phyloP scores from a whole-genome alignment of 2,797 vertebrate genomes.

The Oryzias dopingdopingensis region DNA sequence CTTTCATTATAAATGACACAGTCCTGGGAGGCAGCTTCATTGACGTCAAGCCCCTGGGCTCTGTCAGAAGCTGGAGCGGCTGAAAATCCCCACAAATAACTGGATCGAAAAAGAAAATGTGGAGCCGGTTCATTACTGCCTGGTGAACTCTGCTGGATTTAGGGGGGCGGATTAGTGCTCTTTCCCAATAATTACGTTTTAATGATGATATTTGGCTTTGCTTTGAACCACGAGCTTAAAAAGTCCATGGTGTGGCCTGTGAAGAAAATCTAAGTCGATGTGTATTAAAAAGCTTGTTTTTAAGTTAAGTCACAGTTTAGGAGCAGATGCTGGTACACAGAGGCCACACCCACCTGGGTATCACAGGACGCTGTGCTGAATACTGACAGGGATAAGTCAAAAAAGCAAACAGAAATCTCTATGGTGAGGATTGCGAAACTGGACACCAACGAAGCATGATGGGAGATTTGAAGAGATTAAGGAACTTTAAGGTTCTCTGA shows the following conservation, averaged over 20 bases:
- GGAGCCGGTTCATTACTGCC: slow-evolving; percentile 52
- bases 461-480: slow-evolving; percentile 51
- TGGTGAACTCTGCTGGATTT: slow-evolving; percentile 49
- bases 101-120: slow-evolving; percentile 55
- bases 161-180: slow-evolving; percentile 36
- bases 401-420: slow-evolving; percentile 11
- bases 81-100: slow-evolving; percentile 56
- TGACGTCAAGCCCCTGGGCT: slow-evolving; percentile 68
- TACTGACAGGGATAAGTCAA: not conserved
- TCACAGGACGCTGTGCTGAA: slow-evolving; percentile 12
- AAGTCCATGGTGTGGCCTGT: too few relatives aligned
- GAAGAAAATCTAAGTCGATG: too few relatives aligned
- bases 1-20: slow-evolving; percentile 73
- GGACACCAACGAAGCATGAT: slow-evolving; percentile 12
- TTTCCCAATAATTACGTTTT: slow-evolving; percentile 47
- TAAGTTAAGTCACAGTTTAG: slow-evolving; percentile 21
- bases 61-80: slow-evolving; percentile 56
- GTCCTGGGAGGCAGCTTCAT: slow-evolving; percentile 75
- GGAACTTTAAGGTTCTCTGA: slow-evolving; percentile 36
- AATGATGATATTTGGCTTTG: slow-evolving; percentile 46
- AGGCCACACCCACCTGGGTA: slow-evolving; percentile 21
- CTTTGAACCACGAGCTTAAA: too few relatives aligned
- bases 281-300: not conserved
- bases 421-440: slow-evolving; percentile 22
- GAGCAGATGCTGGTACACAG: slow-evolving; percentile 49